Evolutionary conservation across 1,140 invertebrate genomes (phyloP).

Genomic region (Battus philenor): DNA sequence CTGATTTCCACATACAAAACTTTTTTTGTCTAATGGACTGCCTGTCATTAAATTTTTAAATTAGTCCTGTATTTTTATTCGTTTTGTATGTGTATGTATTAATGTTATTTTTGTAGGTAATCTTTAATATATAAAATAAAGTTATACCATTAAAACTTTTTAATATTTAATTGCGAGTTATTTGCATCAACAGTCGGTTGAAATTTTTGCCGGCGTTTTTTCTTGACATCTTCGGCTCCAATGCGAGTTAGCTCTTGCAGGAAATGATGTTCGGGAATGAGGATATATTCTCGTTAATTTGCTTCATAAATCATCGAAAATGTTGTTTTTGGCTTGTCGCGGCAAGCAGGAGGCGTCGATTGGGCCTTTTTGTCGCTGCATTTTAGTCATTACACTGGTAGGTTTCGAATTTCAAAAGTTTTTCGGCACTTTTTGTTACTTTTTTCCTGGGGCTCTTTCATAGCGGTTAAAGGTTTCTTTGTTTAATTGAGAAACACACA

Average conservation of each 20-base stretch:
- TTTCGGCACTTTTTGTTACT: constrained; percentile 33
- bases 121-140: no score
- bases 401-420: constrained; percentile 47
- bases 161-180: no score
- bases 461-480: not conserved
- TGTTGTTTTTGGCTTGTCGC: constrained; percentile 52
- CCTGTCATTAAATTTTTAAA: no score
- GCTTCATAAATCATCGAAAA: constrained; percentile 73
- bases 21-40: no score
- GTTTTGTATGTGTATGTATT: no score
- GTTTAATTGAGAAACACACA: no score
- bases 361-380: constrained; percentile 52
- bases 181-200: no score
- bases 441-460: constrained; percentile 4
- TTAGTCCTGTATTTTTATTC: no score
- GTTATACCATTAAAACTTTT: no score
- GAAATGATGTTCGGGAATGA: constrained; percentile 72
- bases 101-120: no score
- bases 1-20: no score
- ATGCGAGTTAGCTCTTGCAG: constrained; percentile 62
- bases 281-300: constrained; percentile 75
- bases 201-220: constrained; percentile 49
- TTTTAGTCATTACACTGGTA: constrained; percentile 32
- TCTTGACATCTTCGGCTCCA: constrained; percentile 36
- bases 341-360: constrained; percentile 31